phyloP scores from a whole-genome alignment of 2,888 invertebrate species.

The Cosmopolites sordidus region DNA sequence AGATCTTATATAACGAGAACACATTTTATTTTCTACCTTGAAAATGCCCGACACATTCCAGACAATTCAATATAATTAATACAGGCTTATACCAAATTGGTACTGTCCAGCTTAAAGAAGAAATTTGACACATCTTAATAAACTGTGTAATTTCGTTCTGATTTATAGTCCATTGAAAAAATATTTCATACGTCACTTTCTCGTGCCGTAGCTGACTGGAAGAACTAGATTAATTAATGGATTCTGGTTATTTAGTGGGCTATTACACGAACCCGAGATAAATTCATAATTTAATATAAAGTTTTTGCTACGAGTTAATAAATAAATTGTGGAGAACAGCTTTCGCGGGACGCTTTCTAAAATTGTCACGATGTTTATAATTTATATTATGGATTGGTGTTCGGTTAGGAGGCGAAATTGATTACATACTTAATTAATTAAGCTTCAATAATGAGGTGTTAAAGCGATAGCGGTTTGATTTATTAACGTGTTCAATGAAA shows the following conservation, averaged over 20 bases:
- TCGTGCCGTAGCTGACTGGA: neutral
- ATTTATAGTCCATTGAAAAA: neutral
- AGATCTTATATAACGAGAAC: too few relatives aligned
- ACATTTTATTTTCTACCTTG: too few relatives aligned
- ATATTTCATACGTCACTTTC: neutral
- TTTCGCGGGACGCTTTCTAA: constrained; percentile 18
- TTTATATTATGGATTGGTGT: constrained; percentile 11
- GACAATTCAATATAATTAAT: too few relatives aligned
- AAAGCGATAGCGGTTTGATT: too few relatives aligned
- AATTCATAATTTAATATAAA: constrained; percentile 15
- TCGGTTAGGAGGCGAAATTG: too few relatives aligned
- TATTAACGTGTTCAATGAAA: too few relatives aligned
- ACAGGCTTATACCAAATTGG: too few relatives aligned
- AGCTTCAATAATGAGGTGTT: too few relatives aligned
- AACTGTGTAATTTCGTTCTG: neutral
- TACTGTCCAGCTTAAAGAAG: too few relatives aligned
- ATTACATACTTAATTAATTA: too few relatives aligned
- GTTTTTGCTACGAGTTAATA: constrained; percentile 6
- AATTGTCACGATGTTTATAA: constrained; percentile 18
- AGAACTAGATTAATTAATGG: neutral
- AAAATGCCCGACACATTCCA: too few relatives aligned
- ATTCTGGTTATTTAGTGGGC: constrained; percentile 10
- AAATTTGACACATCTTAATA: too few relatives aligned
- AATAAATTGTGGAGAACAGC: constrained; percentile 7
- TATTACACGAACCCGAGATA: constrained; percentile 12